Conservation (phyloP, 2,797 vertebrate genomes). For the Helostoma temminkii region DNA sequence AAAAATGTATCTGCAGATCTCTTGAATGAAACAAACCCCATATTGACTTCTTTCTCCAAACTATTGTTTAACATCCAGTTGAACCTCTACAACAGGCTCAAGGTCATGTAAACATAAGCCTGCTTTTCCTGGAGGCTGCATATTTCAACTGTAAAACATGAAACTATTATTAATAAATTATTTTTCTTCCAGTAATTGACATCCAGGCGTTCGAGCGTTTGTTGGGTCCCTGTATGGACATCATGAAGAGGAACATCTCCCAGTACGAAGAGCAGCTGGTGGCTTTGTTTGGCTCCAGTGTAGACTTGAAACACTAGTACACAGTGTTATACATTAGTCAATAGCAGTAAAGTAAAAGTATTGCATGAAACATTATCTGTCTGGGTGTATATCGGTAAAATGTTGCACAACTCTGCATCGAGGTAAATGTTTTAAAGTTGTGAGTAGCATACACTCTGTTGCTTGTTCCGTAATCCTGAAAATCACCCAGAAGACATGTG, state of each 20-base stretch:
- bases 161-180: too few species aligned
- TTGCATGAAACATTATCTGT: neutral
- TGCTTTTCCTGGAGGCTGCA: too few species aligned
- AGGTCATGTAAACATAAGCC: too few species aligned
- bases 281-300: slow-evolving; percentile 93
- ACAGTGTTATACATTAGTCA: neutral
- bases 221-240: slow-evolving; percentile 96
- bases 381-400: neutral
- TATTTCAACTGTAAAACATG: neutral
- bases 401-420: neutral
- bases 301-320: slow-evolving; percentile 85
- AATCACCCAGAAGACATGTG: neutral
- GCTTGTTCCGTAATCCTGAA: neutral
- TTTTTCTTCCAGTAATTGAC: slow-evolving; percentile 90
- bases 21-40: too few species aligned
- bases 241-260: slow-evolving; percentile 97
- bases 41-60: too few species aligned
- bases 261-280: slow-evolving; percentile 94
- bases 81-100: too few species aligned
- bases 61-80: too few species aligned
- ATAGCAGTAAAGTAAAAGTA: slow-evolving; percentile 11
- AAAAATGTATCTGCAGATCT: too few species aligned
- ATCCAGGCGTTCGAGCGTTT: slow-evolving; percentile 96
- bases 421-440: neutral
- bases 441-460: neutral